phyloP scores from a whole-genome alignment of 2,797 vertebrate genomes.

The Masticophis lateralis region DNA sequence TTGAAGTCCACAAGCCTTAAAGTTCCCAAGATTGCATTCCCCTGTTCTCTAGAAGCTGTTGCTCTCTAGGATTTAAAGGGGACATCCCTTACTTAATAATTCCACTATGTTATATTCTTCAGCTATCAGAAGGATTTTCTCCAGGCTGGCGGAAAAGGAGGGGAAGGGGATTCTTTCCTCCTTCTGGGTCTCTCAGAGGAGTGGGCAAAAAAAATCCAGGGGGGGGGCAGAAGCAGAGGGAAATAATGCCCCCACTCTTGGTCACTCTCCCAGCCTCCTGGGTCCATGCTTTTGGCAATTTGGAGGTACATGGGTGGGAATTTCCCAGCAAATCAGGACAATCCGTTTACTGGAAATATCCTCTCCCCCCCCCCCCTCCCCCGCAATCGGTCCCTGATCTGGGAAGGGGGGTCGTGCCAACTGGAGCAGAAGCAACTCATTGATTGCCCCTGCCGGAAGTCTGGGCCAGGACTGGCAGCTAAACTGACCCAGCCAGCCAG shows the following conservation, averaged over 20 bases:
- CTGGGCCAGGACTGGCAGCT: too few relatives aligned
- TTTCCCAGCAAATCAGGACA: neutral
- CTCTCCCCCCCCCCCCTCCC: fast-evolving
- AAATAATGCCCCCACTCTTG: neutral
- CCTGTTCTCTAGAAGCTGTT: too few relatives aligned
- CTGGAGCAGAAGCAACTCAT: neutral
- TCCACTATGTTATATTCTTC: too few relatives aligned
- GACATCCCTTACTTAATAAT: too few relatives aligned
- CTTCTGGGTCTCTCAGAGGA: neutral
- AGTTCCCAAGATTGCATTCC: too few relatives aligned
- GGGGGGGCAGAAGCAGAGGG: neutral
- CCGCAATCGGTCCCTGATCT: neutral
- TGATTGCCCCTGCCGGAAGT: too few relatives aligned
- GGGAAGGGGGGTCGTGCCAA: neutral
- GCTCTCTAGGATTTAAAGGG: too few relatives aligned
- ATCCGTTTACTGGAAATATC: too few relatives aligned
- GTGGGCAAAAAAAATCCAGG: too few relatives aligned
- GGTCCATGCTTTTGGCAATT: too few relatives aligned
- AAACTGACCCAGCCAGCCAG: too few relatives aligned
- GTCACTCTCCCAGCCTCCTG: neutral
- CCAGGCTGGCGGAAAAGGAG: neutral
- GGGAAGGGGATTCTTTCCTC: neutral
- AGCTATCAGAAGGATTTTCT: too few relatives aligned
- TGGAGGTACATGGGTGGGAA: neutral
- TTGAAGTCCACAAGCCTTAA: neutral